Evolutionary conservation across 2,888 invertebrate species (phyloP).

Genomic region (Oscheius onirici): DNA sequence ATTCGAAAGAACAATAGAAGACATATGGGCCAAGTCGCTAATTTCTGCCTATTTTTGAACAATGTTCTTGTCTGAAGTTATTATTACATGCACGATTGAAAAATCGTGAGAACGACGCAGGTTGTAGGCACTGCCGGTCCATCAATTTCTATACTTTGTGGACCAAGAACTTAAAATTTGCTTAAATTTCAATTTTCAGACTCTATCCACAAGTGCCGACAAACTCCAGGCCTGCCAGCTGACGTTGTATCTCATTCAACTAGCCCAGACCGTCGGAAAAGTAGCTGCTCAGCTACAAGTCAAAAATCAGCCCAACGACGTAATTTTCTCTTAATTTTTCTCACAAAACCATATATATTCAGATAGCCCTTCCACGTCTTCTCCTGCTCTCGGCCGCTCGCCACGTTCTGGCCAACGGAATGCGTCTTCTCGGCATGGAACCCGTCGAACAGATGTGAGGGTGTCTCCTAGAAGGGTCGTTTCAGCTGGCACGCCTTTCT

Average conservation of each 20-base stretch:
- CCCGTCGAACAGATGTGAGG: conserved; percentile 60
- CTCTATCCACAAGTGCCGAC: conserved; percentile 35
- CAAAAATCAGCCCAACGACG: conserved; percentile 47
- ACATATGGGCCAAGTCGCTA: no score
- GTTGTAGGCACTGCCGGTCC: no score
- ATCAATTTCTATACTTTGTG: no score
- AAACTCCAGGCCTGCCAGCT: conserved; percentile 59
- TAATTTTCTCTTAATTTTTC: neutral
- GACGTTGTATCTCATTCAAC: conserved; percentile 56
- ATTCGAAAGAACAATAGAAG: no score
- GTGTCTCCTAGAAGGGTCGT: conserved; percentile 44
- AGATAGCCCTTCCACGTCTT: conserved; percentile 60
- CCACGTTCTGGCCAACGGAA: conserved; percentile 62
- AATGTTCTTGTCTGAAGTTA: no score
- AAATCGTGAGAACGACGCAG: no score
- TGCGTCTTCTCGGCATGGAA: conserved; percentile 59
- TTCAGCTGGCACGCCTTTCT: conserved; percentile 42
- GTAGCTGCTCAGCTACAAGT: conserved; percentile 53
- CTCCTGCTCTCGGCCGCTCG: conserved; percentile 60
- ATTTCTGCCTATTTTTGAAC: no score
- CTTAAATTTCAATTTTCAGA: conserved; percentile 26
- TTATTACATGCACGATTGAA: no score
- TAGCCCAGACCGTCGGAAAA: conserved; percentile 53
- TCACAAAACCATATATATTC: neutral
- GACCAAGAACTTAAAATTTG: no score